Conservation (phyloP, 53 echinoderm and acorn worm species). For the Luidia sarsii region DNA sequence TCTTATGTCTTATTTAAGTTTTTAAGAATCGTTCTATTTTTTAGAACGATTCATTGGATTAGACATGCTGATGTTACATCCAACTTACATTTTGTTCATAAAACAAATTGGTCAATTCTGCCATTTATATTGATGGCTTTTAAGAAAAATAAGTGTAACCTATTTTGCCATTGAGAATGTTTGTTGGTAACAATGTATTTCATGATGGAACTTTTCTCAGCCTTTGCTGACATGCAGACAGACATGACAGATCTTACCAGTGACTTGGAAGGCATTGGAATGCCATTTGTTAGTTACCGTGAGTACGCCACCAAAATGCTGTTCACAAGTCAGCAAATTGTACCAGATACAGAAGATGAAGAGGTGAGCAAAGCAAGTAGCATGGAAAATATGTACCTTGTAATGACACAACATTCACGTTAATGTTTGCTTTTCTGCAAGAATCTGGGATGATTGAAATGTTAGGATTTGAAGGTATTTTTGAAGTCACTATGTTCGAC, state of each 20-base stretch:
- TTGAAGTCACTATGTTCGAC: not conserved
- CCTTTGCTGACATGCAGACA: conserved; percentile 71
- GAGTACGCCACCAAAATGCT: conserved; percentile 82
- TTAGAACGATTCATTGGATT: too few species aligned
- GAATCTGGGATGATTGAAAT: not conserved
- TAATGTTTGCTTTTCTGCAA: not conserved
- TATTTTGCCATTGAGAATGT: too few species aligned
- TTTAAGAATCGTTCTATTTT: too few species aligned
- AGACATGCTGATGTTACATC: too few species aligned
- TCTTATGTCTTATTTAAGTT: too few species aligned
- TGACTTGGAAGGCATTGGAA: conserved; percentile 67
- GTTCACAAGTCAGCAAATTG: conserved; percentile 59
- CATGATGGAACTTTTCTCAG: conserved; percentile 1
- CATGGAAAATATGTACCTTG: not conserved
- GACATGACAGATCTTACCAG: conserved; percentile 80
- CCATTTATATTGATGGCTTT: too few species aligned
- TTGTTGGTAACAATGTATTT: not conserved
- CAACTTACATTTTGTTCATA: too few species aligned
- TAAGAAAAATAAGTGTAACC: too few species aligned
- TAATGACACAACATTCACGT: not conserved
- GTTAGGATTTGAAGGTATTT: not conserved
- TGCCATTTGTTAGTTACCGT: conserved; percentile 69
- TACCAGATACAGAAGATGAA: conserved; percentile 53
- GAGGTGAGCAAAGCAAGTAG: conserved; percentile 31
- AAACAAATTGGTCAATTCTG: too few species aligned